These are phyloP conservation scores for Diploptera punctata DNA, from an alignment of 2,888 invertebrate species.

Conservation along the genomic window DNA sequence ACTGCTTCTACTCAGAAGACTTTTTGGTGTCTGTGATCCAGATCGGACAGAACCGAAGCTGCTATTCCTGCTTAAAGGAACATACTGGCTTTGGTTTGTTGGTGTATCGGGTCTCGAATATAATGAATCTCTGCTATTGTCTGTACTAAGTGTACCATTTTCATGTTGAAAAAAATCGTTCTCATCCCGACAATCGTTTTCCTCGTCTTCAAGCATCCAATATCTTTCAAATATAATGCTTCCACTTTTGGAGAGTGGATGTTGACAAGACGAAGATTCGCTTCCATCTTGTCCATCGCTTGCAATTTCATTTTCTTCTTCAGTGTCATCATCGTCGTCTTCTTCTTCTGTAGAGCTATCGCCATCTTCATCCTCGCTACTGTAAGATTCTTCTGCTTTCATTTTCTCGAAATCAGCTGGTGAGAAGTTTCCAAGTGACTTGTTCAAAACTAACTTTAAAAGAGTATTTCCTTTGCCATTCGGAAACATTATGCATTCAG, in stretches of 20 bases:
- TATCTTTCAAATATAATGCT: background rate
- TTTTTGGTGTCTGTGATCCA: too few relatives aligned
- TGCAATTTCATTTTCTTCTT: background rate
- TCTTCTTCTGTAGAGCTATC: background rate
- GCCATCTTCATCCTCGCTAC: background rate
- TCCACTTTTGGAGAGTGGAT: background rate
- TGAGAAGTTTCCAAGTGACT: conserved; percentile 7
- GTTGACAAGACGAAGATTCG: background rate
- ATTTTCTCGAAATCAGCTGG: conserved; percentile 23
- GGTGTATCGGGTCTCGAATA: too few relatives aligned
- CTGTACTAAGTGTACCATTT: too few relatives aligned
- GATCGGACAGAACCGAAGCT: background rate
- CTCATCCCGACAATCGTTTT: background rate
- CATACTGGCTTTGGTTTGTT: background rate
- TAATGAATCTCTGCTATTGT: too few relatives aligned
- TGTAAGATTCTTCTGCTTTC: background rate
- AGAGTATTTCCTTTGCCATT: background rate
- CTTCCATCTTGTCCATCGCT: background rate
- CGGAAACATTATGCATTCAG: background rate
- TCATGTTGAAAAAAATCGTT: background rate
- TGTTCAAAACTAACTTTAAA: background rate
- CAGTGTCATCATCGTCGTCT: conserved; percentile 4
- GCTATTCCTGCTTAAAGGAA: background rate
- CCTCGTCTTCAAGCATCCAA: background rate
- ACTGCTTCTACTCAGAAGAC: too few relatives aligned